Evolutionary conservation across 2,797 vertebrate species (phyloP), one percentile per base, ranked within the genome.

Genomic region (Leuciscus waleckii): DNA sequence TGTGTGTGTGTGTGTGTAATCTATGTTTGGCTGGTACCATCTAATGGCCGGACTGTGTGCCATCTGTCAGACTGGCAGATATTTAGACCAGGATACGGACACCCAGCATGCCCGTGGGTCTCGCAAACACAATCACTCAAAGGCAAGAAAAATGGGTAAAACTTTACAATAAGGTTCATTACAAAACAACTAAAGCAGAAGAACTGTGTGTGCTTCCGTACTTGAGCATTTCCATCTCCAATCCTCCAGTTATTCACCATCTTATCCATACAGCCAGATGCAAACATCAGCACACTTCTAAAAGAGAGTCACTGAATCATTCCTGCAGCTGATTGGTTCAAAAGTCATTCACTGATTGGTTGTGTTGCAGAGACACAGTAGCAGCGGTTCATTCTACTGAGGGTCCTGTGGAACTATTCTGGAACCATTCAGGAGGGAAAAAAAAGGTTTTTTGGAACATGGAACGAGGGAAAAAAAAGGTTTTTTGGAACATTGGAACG

Each of bases 261-360:
- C 93, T 97, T 96, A 93, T 98, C 97, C 97, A 97, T 97, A 76
- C 97, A 98, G 83, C 97, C 97, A 1, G 95, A 97, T 71, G 96
- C 97, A 88, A 98, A 95, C 90, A 96, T 93, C 35, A 93, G 93
- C 85, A 89, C 88, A 87, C 10, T 7, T 23, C 19, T 21, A n/a
- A n/a, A n/a, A n/a, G n/a, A n/a, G n/a, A 68, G 17, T 68, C 32
- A 21, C 17, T 37, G 65, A 68, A 68, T 68, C 67, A 11, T 11
- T 70, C 68, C 13, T 3, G n/a, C 21, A 69, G 10, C 21, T 23
- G 23, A 13, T 14, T n/a, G 4, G 1, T 13, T 69, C 5, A 35
- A 1, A 35, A 35, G 4, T 35, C 35, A 35, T 35, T 35, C 35
- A 35, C 35, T 35, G 35, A 35, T 35, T 35, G 35, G 35, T 35